phyloP scores from a whole-genome alignment of 2,888 invertebrate genomes.

The Eugnorisma glareosa region DNA sequence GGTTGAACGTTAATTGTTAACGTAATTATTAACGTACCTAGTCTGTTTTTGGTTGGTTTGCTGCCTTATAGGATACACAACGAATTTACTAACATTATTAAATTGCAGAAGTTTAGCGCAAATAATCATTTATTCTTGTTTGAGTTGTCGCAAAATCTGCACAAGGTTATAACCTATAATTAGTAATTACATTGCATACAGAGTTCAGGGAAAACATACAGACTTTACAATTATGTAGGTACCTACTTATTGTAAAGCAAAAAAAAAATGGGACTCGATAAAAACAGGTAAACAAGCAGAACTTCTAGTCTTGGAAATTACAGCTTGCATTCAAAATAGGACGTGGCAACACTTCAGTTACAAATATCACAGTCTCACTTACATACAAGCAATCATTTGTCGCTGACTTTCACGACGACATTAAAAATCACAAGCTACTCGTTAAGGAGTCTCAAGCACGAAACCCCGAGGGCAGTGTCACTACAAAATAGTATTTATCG shows the following conservation, averaged over 20 bases:
- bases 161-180: background rate
- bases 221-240: background rate
- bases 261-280: no score
- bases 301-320: background rate
- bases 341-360: conserved; percentile 21
- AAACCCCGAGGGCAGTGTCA: conserved; percentile 68
- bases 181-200: background rate
- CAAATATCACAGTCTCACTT: conserved; percentile 26
- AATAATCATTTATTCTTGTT: background rate
- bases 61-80: background rate
- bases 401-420: conserved; percentile 57
- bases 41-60: background rate
- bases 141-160: background rate
- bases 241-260: background rate
- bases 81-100: background rate
- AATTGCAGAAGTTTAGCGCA: background rate
- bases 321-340: conserved; percentile 11
- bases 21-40: background rate
- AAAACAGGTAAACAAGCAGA: background rate
- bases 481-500: conserved; percentile 73
- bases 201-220: background rate
- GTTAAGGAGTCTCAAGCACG: conserved; percentile 61
- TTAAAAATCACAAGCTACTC: conserved; percentile 62
- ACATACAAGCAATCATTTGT: conserved; percentile 48
- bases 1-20: background rate